Percentiles rank a stretch among this genome's conserved stretches.
Conservation (phyloP, 2,888 invertebrate species). For the Tachystola acroxantha region DNA sequence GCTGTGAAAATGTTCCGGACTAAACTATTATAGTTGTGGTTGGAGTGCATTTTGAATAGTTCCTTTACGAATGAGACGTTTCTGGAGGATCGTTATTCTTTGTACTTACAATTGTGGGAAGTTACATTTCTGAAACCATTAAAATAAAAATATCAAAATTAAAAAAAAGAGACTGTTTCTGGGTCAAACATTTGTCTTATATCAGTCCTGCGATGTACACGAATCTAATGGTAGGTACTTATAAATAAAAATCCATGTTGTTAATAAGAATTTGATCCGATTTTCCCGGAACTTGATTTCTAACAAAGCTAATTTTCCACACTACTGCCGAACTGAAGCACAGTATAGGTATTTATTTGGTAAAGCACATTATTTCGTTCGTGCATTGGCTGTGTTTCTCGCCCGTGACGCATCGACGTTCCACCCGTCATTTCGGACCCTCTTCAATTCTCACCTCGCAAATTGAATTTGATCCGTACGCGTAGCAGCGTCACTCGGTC, state of each 20-base stretch:
- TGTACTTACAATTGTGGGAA: too few species aligned
- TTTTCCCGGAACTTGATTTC: too few species aligned
- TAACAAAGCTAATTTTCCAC: not conserved
- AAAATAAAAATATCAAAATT: too few species aligned
- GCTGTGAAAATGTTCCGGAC: conserved; percentile 41
- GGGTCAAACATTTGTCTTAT: too few species aligned
- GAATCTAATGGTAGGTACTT: too few species aligned
- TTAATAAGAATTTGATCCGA: too few species aligned
- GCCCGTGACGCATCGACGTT: not conserved
- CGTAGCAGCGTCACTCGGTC: conserved; percentile 53
- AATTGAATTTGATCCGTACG: conserved; percentile 70
- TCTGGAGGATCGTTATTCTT: not conserved
- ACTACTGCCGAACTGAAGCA: conserved; percentile 9
- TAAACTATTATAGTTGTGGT: conserved; percentile 40
- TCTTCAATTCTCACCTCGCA: conserved; percentile 68
- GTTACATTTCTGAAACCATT: too few species aligned
- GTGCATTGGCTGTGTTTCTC: too few species aligned
- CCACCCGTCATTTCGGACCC: conserved; percentile 64
- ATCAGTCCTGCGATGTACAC: too few species aligned
- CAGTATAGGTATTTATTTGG: not conserved
- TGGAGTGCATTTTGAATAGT: conserved; percentile 18
- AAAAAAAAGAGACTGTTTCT: too few species aligned
- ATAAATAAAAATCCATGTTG: too few species aligned
- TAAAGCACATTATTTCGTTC: not conserved
- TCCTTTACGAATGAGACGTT: conserved; percentile 4